A percentile compares a stretch with the other conserved stretches of the same genome.
These are phyloP conservation scores for Ahaetulla prasina DNA, from an alignment of 2,113 vertebrate genomes.

Conservation along the genomic window DNA sequence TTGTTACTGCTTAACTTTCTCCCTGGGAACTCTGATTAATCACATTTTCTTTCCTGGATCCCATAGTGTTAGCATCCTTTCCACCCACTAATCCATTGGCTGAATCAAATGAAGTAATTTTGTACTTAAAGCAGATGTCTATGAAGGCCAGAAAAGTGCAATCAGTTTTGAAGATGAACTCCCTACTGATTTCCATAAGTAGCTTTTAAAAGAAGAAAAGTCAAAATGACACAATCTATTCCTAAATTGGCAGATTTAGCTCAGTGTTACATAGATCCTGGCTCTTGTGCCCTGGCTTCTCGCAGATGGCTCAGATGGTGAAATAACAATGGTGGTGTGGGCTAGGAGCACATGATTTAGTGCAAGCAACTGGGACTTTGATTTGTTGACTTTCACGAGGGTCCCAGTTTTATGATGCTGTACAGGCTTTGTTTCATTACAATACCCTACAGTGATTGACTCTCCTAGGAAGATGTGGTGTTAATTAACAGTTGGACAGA, in stretches of 20 bases:
- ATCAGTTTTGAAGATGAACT: slow-evolving; percentile 6
- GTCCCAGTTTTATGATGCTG: not conserved
- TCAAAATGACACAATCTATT: not conserved
- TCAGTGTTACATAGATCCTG: not conserved
- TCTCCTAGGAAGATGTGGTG: slow-evolving; percentile 3
- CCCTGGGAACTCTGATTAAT: not conserved
- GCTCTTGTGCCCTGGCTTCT: not conserved
- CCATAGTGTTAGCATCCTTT: not conserved
- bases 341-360: not conserved
- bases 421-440: not conserved
- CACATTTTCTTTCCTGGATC: not conserved
- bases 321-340: not conserved
- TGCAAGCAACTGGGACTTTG: not conserved
- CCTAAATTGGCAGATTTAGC: not conserved
- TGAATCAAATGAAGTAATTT: not conserved
- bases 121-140: not conserved
- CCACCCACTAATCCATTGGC: not conserved
- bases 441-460: not conserved
- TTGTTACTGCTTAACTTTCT: slow-evolving; percentile 17
- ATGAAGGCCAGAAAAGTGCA: not conserved
- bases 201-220: not conserved
- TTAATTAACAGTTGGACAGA: slow-evolving; percentile 1
- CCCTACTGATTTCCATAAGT: not conserved
- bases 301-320: not conserved
- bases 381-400: not conserved